Evolutionary conservation across 2,113 vertebrate genomes (phyloP), one percentile per base, ranked within the genome.

Genomic region (Lophochroa leadbeateri): DNA sequence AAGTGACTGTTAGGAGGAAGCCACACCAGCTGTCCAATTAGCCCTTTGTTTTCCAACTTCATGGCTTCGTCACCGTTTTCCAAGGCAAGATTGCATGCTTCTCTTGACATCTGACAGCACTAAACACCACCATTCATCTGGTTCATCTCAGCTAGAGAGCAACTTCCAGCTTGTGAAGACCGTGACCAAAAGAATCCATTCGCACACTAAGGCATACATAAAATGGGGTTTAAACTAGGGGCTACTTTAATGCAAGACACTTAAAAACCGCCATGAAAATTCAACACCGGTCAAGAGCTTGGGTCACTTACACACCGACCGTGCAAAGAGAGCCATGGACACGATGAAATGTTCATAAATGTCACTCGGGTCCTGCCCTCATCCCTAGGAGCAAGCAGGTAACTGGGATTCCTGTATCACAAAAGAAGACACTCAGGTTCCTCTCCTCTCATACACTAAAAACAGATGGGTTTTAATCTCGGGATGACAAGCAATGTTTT

Each of bases 21-120:
- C 57, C 28, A 12, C 77, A 77, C 69, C 81, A 92, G 88, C 82
- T 95, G 94, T 92, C 86, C 92, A 95, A 92, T 94, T 81, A 96
- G 77, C 68, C 89, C 82, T 97, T 94, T 88, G 91, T 92, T 95
- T 95, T 86, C 86, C 76, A 88, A 63, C 86, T 91, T 93, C 82
- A 50, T 29, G 93, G 88, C 92, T 97, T 93, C 49, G 9, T 82
- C 94, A 88, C 82, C 7, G 0, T 39, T 85, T 94, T 81, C 20
- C 64, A 72, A 81, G 93, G 84, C 39, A 37, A 88, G 92, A 85
- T 55, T 2, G 21, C 18, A 88, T 0, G 7, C 89, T 57, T 53
- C 93, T 89, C 81, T 91, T 63, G 8, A 50, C 75, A 81, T 72
- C 83, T 57, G 86, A 90, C 81, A 78, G 87, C 16, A 74, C 68